phyloP scores from a whole-genome alignment of 2,888 invertebrate species.

The Macrophya alboannulata region DNA sequence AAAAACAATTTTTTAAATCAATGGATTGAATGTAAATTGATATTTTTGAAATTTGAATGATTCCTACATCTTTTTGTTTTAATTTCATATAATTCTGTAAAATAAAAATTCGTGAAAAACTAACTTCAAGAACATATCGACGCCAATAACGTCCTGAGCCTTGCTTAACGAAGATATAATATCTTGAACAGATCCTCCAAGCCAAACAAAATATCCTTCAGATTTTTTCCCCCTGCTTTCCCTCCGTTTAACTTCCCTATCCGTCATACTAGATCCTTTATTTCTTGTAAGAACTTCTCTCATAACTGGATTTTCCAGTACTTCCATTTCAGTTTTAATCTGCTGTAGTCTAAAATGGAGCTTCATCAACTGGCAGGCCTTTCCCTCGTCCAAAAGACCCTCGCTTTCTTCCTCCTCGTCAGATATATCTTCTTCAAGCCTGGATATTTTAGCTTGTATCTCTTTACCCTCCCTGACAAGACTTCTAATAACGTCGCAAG shows the following conservation, averaged over 20 bases:
- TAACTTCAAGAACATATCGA: conserved; percentile 79
- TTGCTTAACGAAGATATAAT: conserved; percentile 80
- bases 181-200: conserved; percentile 79
- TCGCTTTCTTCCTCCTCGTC: conserved; percentile 71
- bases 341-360: conserved; percentile 82
- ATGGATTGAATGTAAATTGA: background rate
- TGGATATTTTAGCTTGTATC: conserved; percentile 80
- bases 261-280: conserved; percentile 64
- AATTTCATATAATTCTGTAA: background rate
- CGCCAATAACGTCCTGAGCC: conserved; percentile 77
- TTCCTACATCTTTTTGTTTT: background rate
- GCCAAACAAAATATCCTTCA: conserved; percentile 79
- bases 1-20: background rate
- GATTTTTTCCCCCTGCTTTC: conserved; percentile 66
- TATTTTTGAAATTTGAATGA: background rate
- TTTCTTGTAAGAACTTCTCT: conserved; percentile 79
- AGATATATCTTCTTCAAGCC: conserved; percentile 78
- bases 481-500: conserved; percentile 81
- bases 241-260: conserved; percentile 65
- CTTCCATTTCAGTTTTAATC: conserved; percentile 83
- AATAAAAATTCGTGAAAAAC: conserved; percentile 66
- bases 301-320: conserved; percentile 84
- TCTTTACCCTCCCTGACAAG: conserved; percentile 82
- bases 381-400: conserved; percentile 72
- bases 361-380: conserved; percentile 81